Percentiles rank a stretch among this genome's conserved stretches.
These are phyloP conservation scores for Tipula confusa DNA, from an alignment of 2,888 invertebrate species.

Conservation along the genomic window DNA sequence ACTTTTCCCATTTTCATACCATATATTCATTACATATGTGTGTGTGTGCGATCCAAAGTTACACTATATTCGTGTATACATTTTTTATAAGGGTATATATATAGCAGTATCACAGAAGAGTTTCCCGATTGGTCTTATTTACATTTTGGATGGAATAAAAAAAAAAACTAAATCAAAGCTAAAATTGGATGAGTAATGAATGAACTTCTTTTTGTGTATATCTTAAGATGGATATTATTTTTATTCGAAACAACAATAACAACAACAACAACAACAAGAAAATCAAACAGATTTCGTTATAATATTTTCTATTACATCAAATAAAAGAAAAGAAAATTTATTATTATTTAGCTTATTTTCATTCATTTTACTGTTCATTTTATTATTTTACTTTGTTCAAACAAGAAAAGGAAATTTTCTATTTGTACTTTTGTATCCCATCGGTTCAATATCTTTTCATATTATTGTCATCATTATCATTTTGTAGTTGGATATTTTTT, in stretches of 20 bases:
- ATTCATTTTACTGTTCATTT: neutral
- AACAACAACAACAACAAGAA: neutral
- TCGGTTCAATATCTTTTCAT: constrained; percentile 25
- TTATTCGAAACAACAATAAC: too few relatives aligned
- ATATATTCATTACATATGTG: neutral
- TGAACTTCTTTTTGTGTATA: neutral
- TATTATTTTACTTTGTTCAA: constrained; percentile 28
- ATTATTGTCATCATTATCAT: constrained; percentile 25
- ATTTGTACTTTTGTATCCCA: constrained; percentile 26
- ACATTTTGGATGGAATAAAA: neutral
- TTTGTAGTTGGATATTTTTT: constrained; percentile 16
- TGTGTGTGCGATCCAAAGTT: neutral
- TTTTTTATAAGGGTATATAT: neutral
- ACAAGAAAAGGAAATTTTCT: constrained; percentile 21
- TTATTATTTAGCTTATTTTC: neutral
- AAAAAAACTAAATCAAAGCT: neutral
- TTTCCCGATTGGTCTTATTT: constrained; percentile 25
- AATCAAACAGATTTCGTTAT: neutral
- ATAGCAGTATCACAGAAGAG: neutral
- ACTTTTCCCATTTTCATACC: neutral
- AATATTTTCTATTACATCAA: neutral
- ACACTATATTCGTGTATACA: neutral
- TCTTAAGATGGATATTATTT: neutral
- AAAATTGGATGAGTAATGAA: neutral
- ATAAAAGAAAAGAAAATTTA: constrained; percentile 25